Evolutionary conservation across 2,113 vertebrate genomes (phyloP), one percentile per base, ranked within the genome.

Genomic region (Mustela nigripes): DNA sequence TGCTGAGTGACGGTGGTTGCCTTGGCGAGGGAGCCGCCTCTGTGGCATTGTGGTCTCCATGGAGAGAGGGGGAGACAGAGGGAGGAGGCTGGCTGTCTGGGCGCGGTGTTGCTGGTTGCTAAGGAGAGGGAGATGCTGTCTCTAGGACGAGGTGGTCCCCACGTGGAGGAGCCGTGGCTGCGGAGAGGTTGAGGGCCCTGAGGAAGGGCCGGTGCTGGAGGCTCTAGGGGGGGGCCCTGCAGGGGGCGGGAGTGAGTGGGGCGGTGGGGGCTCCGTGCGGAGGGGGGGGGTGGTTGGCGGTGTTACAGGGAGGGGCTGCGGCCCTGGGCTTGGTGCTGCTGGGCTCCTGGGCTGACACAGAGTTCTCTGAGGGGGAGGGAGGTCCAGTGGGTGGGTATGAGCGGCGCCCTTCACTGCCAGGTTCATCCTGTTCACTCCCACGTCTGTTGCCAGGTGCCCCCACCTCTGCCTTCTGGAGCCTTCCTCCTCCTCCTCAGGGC

Each of bases 11-110:
- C 5, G 16, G 53, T 39, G 45, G 94, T 82, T 96, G 96, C 92
- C 18, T 73, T 89, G 95, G 86, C 11, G 78, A 93, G 53, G 96
- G 86, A 88, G 67, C 86, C 16, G 73, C 88, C 93, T 92, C 73
- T 73, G 78, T 97, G 94, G 97, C 94, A 65, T 45, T 73, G 95
- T 91, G 97, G 97, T 98, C 96, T 96, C 96, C 95, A 91, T 91
- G 95, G 97, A 97, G 97, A 96, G 96, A 81, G 93, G 96, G 96
- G 98, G 86, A 95, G 91, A 74, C 80, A 5, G 12, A 22, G 65
- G 63, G 83, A 83, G 89, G 92, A 85, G 93, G 91, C 91, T 81
- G 90, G 85, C 89, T 48, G 78, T 15, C 93, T 36, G 84, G 84
- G 93, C 73, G 7, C 26, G 0, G 71, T 67, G 96, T 42, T 85